Percentiles rank a stretch among this genome's conserved stretches.
Conservation (phyloP, 64 coral and sea anemone species). For the Actinia equina region DNA sequence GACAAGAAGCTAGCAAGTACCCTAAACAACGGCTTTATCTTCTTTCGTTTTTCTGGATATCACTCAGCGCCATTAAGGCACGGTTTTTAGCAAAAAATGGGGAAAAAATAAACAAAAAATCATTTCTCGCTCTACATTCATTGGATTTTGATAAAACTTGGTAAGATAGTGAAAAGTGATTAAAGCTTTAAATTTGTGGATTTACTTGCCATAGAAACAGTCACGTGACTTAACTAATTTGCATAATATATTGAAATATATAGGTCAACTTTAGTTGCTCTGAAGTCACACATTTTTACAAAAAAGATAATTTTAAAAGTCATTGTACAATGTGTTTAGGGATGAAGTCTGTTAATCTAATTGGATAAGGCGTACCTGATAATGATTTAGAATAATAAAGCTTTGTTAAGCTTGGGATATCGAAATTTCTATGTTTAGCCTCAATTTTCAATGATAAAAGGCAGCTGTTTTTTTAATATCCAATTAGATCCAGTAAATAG, state of each 20-base stretch:
- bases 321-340: not conserved
- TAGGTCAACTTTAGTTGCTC: not conserved
- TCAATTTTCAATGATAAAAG: constrained; percentile 16
- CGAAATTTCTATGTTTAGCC: constrained; percentile 6
- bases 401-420: not conserved
- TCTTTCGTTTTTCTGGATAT: too few species aligned
- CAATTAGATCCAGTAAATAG: constrained; percentile 40
- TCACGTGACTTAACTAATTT: constrained; percentile 25
- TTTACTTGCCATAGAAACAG: constrained; percentile 6
- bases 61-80: constrained; percentile 26
- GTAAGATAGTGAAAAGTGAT: not conserved
- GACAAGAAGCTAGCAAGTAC: too few species aligned
- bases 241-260: not conserved
- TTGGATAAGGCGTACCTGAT: too few species aligned
- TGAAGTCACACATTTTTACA: not conserved
- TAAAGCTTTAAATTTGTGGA: not conserved
- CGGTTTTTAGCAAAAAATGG: constrained; percentile 9
- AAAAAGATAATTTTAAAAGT: not conserved
- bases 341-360: constrained; percentile 30
- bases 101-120: not conserved
- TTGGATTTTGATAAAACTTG: not conserved
- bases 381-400: constrained; percentile 26
- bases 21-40: too few species aligned
- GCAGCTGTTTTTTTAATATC: constrained; percentile 15
- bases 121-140: not conserved